Evolutionary conservation across 2,888 invertebrate genomes (phyloP), one percentile per base, ranked within the genome.

Genomic region (Andrena marginata): DNA sequence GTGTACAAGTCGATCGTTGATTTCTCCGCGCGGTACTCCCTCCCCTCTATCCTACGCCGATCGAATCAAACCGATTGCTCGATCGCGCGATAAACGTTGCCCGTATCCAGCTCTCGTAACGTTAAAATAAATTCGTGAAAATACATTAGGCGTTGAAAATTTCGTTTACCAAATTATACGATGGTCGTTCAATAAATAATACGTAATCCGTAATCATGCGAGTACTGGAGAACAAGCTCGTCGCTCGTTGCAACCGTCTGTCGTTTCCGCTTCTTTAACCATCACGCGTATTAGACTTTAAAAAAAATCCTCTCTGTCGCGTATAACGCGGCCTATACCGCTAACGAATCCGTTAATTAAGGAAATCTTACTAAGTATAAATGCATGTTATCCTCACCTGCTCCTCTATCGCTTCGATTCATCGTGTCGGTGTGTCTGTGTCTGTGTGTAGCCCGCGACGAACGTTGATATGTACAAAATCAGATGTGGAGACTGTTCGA

Each of bases 391-490:
- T 60, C 63, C 54, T 8, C 51, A 68, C n/a, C 31, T 33, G 48
- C 49, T 49, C 33, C 26, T 78, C 60, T 29, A n/a, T 62, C 56
- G n/a, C 26, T 74, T 51, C 26, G 56, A 29, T 76, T 42, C 33
- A 26, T 48, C 42, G 64, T 54, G 48, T 42, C 48, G 51, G 20
- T 10, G 23, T 23, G 54, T 54, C 10, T 60, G 78, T 63, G 54
- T 78, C 13, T 5, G 33, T 60, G 51, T 48, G 35, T 62, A 51
- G 23, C 33, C 54, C 31, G 56, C 56, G 48, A 63, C 72, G 42
- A 65, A 77, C 71, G 70, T 70, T 79, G 84, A 84, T 84, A 84
- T 84, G 84, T 84, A 72, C 79, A 84, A 84, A 79, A 78, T 83
- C 74, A 75, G 60, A 62, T 13, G 59, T 29, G 20, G 54, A 35